Base-by-base conservation (phyloP, 2,888 invertebrate genomes). In the Elgonia sp. region DNA sequence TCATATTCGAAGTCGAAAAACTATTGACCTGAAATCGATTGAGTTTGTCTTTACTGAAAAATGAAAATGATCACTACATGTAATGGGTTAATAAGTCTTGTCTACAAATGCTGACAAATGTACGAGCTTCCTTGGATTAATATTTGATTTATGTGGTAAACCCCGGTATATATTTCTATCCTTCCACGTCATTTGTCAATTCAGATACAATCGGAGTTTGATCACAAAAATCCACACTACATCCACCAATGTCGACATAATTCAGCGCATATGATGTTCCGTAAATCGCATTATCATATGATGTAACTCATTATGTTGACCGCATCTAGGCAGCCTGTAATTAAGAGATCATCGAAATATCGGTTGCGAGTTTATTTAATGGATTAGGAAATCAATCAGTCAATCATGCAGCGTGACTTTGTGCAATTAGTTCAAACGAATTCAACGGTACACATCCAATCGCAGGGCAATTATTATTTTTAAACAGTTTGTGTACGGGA, bases 121-220 rank as follows among this genome's bases (percentile, higher is more conserved):
- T 62, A n/a, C n/a, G 62, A 46, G 62, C 16, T 75, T 62, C 46
- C 75, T 75, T 60, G 50, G 62, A 62, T 75, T 75, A 75, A 75
- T 62, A 62, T 62, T 75, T 75, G 62, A 75, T 75, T 75, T 75
- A 75, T 75, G 62, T 62, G 62, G 75, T 37, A 62, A 75, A 37
- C 37, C 40, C 16, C 4, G 18, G 62, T 75, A 46, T 75, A 75
- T 62, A 62, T 62, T 75, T 46, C 46, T 62, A 60, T 40, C 21
- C 62, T 75, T 50, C 75, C 46, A 20, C 37, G 37, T 62, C 62
- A 75, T 75, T 75, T 75, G 75, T 75, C 75, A 75, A 10, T 62
- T 75, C 29, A 46, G 46, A 75, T 75, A 75, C 39, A 75, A 75
- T 75, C 75, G 12, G n/a, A 0, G 62, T 46, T 46, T 75, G 46